Conservation (phyloP, 2,888 invertebrate genomes). For the Dorcus hopei region DNA sequence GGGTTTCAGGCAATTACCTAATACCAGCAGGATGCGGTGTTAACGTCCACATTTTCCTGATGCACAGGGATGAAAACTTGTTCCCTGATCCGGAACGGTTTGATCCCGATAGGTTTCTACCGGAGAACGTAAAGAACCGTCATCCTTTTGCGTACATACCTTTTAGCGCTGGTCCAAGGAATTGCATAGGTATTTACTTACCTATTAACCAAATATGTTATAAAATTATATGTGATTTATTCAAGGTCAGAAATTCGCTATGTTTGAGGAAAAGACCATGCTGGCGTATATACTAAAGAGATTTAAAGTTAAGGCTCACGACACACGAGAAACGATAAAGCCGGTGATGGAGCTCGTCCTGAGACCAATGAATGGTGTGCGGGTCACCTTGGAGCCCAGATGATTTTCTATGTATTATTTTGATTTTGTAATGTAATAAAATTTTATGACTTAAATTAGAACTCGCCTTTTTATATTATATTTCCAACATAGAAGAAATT, state of each 20-base stretch:
- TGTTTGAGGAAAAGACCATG: slow-evolving; percentile 7
- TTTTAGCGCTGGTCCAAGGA: slow-evolving; percentile 53
- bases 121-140: slow-evolving; percentile 64
- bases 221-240: neutral
- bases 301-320: slow-evolving; percentile 4
- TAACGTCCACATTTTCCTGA: slow-evolving; percentile 33
- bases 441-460: neutral
- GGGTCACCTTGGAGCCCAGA: slow-evolving; percentile 2
- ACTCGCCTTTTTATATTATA: neutral
- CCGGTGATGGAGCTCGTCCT: slow-evolving; percentile 8
- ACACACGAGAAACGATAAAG: slow-evolving; percentile 5
- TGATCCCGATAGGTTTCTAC: slow-evolving; percentile 68
- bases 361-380: slow-evolving; percentile 7
- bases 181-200: slow-evolving; percentile 59
- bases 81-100: slow-evolving; percentile 65
- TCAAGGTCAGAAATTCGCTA: slow-evolving; percentile 10
- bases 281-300: slow-evolving; percentile 5
- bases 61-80: slow-evolving; percentile 61
- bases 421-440: neutral
- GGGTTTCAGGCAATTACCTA: slow-evolving; percentile 15
- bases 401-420: neutral
- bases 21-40: slow-evolving; percentile 22
- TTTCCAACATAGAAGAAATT: too few species aligned
- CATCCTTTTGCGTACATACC: slow-evolving; percentile 69
- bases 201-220: neutral